Evolutionary conservation across 2,113 vertebrate genomes (phyloP), one percentile per base, ranked within the genome.

Genomic region (Lynx canadensis): DNA sequence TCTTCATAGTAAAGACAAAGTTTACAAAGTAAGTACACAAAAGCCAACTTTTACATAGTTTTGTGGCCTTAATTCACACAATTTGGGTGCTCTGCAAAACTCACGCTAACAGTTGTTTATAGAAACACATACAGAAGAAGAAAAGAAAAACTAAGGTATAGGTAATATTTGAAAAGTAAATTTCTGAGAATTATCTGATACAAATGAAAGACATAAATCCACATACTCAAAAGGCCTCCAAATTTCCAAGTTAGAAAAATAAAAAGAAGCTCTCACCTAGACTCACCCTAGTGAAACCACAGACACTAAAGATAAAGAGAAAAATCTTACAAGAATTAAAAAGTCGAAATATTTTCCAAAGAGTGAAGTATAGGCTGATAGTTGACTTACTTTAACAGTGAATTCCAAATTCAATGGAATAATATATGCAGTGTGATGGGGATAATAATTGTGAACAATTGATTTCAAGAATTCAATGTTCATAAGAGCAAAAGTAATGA

Each of bases 181-280:
- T 52, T 90, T 82, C 48, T 97, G 60, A 91, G n/a, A 31, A 74
- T 29, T 89, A 33, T 29, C 31, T 33, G 14, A 55, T 73, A 83
- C 6, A 71, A 95, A 90, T 84, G 92, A 95, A 98, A 98, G 85
- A 76, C 9, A 94, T 69, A n/a, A 98, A 90, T 68, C 76, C 45
- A 96, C 89, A 92, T 71, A 95, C 94, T 95, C 78, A 73, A 94
- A 55, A 92, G n/a, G 2, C 11, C 0, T 10, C 41, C 18, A 52
- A 93, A 50, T 71, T 73, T 27, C 16, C 29, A 89, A 89, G 2
- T 63, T 38, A 73, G 18, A 84, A 55, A 50, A 68, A 84, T 84
- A 7, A 76, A 96, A 94, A 92, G 7, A 73, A 90, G 57, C 68
- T 6, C 15, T 71, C 69, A 80, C 4, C 31, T 45, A 76, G 8